phyloP scores from a whole-genome alignment of 1,140 invertebrate genomes.

The Bombyx mandarina region DNA sequence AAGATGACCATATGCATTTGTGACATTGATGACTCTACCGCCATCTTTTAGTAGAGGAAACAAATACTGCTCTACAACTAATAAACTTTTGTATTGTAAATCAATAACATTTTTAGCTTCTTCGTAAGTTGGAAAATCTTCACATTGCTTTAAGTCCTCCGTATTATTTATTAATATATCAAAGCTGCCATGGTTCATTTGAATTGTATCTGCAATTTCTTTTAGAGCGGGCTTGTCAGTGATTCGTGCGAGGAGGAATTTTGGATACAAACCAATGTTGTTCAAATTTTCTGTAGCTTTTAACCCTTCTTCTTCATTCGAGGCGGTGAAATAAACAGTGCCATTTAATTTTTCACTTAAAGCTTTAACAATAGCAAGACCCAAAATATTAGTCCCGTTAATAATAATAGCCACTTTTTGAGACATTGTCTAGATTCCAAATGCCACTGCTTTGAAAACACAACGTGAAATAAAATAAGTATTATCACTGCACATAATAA shows the following conservation, averaged over 20 bases:
- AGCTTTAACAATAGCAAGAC: conserved; percentile 78
- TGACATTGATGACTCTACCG: conserved; percentile 83
- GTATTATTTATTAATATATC: conserved; percentile 91
- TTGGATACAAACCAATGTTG: conserved; percentile 65
- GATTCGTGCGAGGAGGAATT: conserved; percentile 81
- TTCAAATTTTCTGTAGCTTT: conserved; percentile 73
- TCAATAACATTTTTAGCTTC: conserved; percentile 79
- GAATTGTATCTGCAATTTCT: conserved; percentile 73
- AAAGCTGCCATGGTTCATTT: conserved; percentile 78
- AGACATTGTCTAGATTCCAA: conserved; percentile 20
- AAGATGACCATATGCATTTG: conserved; percentile 77
- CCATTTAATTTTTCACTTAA: conserved; percentile 76
- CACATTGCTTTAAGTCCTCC: conserved; percentile 79
- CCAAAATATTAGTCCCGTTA: conserved; percentile 83
- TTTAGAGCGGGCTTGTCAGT: conserved; percentile 73
- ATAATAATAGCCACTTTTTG: conserved; percentile 74
- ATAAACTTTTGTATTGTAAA: conserved; percentile 78
- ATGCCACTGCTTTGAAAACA: no score
- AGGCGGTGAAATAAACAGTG: conserved; percentile 77
- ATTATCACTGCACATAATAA: no score
- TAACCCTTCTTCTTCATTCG: conserved; percentile 71
- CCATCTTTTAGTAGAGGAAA: conserved; percentile 79
- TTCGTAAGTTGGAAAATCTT: conserved; percentile 75
- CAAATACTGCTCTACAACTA: conserved; percentile 75
- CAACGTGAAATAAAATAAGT: no score